phyloP scores from a whole-genome alignment of 2,113 vertebrate genomes.

The Hippocampus barbouri region DNA sequence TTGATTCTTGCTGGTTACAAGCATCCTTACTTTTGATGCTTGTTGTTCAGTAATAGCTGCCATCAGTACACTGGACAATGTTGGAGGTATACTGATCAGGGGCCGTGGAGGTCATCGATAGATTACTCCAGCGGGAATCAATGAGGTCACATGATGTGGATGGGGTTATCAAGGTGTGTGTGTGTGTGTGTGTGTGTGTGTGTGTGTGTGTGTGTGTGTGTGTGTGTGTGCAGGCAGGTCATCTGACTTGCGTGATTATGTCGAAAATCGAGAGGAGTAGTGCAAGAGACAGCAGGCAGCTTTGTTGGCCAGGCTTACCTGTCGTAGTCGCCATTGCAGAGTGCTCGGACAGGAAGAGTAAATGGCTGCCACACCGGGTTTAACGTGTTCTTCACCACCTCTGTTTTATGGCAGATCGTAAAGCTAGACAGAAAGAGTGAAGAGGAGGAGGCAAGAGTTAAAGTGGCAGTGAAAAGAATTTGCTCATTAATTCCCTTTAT shows the following conservation, averaged over 20 bases:
- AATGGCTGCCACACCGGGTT: constrained; percentile 71
- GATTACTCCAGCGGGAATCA: constrained; percentile 15
- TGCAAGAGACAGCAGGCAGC: constrained; percentile 3
- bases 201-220: neutral
- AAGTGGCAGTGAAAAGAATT: constrained; percentile 4
- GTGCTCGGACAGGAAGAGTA: constrained; percentile 64
- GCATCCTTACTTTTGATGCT: neutral
- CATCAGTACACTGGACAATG: constrained; percentile 16
- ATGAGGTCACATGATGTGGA: constrained; percentile 11
- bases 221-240: constrained; percentile 3
- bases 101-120: constrained; percentile 8
- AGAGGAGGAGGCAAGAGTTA: constrained; percentile 4
- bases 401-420: constrained; percentile 73
- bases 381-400: constrained; percentile 71
- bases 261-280: neutral
- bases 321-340: constrained; percentile 72
- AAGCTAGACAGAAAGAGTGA: constrained; percentile 46
- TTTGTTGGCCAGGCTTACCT: constrained; percentile 47
- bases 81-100: constrained; percentile 19
- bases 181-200: neutral
- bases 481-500: constrained; percentile 14
- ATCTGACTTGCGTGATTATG: neutral
- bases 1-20: constrained; percentile 39
- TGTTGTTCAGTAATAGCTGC: constrained; percentile 14
- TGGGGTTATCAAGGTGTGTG: neutral